Evolutionary conservation across 2,797 vertebrate species (phyloP), one percentile per base, ranked within the genome.

Genomic region (Pseudochromis fuscus): DNA sequence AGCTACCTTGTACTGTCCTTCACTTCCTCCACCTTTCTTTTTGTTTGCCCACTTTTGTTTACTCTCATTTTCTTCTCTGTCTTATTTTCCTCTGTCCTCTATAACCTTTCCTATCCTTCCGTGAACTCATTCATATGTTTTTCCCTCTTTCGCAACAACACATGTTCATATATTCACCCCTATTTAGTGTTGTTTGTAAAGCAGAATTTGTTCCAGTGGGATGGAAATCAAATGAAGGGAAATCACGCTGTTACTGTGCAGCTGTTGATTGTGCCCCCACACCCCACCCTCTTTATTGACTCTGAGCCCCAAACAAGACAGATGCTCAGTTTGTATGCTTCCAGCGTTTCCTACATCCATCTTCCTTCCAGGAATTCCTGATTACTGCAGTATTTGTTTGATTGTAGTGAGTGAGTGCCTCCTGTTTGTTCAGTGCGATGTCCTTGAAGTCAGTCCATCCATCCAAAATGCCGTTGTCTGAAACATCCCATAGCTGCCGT

Each of bases 211-310:
- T 92, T 94, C 90, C 87, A 90, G 86, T 88, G 92, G 86, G 87
- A 87, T 88, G 82, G 76, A 87, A 91, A 89, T 90, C 90, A 93
- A 93, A 91, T 88, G 87, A 91, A 85, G 84, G 86, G 88, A 92
- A 92, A 91, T 93, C 89, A 91, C 78, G 85, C 90, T 92, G 90
- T 83, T 91, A 90, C 88, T 86, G 81, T 90, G 84, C 90, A 94
- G 92, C 91, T 91, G 92, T 91, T 89, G 89, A 91, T 88, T 84
- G 86, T 87, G 71, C 72, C 85, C 70, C 72, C 56, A 72, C 69
- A 38, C 63, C 75, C 78, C 81, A 79, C 64, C 77, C 73, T 73
- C 80, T 87, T 81, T 89, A 90, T 90, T 90, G 91, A 88, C 91
- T 91, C 68, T 81, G 85, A 83, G 87, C 79, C 76, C 79, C 82